These are phyloP conservation scores for Cerastoderma edule DNA, from an alignment of 2,888 invertebrate species.

Conservation along the genomic window DNA sequence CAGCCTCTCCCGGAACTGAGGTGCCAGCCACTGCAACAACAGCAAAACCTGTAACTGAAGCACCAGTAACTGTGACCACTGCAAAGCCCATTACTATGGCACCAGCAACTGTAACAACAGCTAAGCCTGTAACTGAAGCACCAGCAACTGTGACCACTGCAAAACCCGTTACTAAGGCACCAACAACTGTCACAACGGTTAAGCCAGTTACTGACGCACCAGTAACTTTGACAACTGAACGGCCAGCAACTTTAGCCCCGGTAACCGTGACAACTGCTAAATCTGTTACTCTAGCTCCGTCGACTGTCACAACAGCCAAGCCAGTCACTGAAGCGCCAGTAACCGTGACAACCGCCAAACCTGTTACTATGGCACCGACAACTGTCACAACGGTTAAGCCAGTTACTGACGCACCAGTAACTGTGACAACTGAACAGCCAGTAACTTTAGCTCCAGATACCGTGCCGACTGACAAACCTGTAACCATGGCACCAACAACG, in stretches of 20 bases:
- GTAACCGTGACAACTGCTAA: not conserved
- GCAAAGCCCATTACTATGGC: not conserved
- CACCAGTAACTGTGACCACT: conserved; percentile 2
- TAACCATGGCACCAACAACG: not conserved
- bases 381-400: not conserved
- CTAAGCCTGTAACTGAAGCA: not conserved
- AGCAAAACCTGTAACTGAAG: not conserved
- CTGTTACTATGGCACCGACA: not conserved
- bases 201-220: conserved; percentile 10
- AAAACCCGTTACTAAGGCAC: conserved; percentile 19
- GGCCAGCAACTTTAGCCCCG: conserved; percentile 3
- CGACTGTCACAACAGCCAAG: not conserved
- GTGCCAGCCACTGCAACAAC: conserved; percentile 1
- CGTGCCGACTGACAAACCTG: conserved; percentile 3
- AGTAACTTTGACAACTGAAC: not conserved
- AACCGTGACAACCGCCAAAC: not conserved
- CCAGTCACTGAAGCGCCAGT: not conserved
- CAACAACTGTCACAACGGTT: conserved; percentile 15
- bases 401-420: not conserved
- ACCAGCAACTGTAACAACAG: conserved; percentile 10
- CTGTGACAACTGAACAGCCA: not conserved
- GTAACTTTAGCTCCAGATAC: not conserved
- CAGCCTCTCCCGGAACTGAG: conserved; percentile 11
- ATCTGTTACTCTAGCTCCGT: not conserved
- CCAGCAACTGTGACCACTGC: conserved; percentile 14